Base-by-base conservation (phyloP, 2,888 invertebrate species). In the Acheta domesticus region DNA sequence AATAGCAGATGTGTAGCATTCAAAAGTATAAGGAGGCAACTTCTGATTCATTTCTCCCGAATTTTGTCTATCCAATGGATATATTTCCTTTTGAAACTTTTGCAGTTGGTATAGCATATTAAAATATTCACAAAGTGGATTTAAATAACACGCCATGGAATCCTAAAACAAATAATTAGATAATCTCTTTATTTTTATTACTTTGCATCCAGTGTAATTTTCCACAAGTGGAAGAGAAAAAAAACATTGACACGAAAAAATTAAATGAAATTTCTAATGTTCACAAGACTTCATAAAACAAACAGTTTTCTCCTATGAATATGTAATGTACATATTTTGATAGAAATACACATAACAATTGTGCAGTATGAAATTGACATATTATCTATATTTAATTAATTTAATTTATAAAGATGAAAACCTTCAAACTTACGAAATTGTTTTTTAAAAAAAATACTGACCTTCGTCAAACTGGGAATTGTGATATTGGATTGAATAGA, bases 1-100 rank as follows among this genome's bases (percentile, higher is more conserved):
- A 19, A 90, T 81, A 21, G 86, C 87, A 23, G 86, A 84, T 23
- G 87, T 87, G 83, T 89, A 90, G 78, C 87, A 87, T 83, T 88
- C 88, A 78, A 88, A 86, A 0, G 89, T 89, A 11, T 87, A 85
- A 2, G 89, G 87, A 3, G 86, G 86, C 48, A 20, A 80, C 19
- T 82, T 78, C 75, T 81, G 79, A 79, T 21, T 76, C 78, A 49
- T 14, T 77, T 82, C 74, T 75, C 80, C 74, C 16, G 81, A 74
- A 62, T 19, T 19, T 19, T 62, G 14, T 19, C 16, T n/a, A 62
- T 62, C 62, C 62, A 62, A 19, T 16, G 62, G 62, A 82, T 86
- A 86, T 36, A 89, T 83, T 1, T 85, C 85, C 77, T 84, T 83
- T 49, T 86, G 85, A 81, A 89, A 87, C 11, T 81, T 82, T 49